Percentiles rank a stretch among this genome's conserved stretches.
phyloP scores from a whole-genome alignment of 1,140 invertebrate genomes.

The Ctenoplectra terminalis region DNA sequence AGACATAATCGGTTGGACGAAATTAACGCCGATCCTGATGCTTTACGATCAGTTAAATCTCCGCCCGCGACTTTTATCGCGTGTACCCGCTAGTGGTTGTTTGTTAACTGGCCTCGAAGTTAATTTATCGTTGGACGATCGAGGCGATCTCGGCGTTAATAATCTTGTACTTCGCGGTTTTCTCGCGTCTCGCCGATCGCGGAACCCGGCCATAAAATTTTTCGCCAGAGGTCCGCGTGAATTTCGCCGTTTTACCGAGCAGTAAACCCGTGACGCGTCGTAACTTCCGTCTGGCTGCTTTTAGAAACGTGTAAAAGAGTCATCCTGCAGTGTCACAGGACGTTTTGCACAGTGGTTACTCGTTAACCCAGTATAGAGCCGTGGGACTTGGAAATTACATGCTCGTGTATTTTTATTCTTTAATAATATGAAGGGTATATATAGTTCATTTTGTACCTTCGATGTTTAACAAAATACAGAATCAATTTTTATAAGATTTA shows the following conservation, averaged over 20 bases:
- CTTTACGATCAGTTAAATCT: constrained; percentile 25
- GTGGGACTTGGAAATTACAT: too few species aligned
- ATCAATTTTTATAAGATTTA: too few species aligned
- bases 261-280: not conserved
- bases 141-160: not conserved
- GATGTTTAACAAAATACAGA: too few species aligned
- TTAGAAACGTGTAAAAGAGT: too few species aligned
- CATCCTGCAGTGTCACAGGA: too few species aligned
- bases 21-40: constrained; percentile 4
- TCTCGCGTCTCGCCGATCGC: not conserved
- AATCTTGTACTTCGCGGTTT: not conserved
- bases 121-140: constrained; percentile 1
- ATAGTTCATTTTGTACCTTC: too few species aligned
- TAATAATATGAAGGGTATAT: too few species aligned
- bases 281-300: not conserved
- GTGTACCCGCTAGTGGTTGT: not conserved
- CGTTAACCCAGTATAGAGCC: too few species aligned
- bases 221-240: not conserved
- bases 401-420: too few species aligned
- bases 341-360: too few species aligned
- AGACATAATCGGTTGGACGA: not conserved
- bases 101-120: constrained; percentile 1
- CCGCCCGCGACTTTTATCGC: not conserved
- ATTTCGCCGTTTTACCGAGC: not conserved
- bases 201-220: not conserved